phyloP scores from a whole-genome alignment of 2,113 vertebrate genomes.

The Gracilinanus agilis region DNA sequence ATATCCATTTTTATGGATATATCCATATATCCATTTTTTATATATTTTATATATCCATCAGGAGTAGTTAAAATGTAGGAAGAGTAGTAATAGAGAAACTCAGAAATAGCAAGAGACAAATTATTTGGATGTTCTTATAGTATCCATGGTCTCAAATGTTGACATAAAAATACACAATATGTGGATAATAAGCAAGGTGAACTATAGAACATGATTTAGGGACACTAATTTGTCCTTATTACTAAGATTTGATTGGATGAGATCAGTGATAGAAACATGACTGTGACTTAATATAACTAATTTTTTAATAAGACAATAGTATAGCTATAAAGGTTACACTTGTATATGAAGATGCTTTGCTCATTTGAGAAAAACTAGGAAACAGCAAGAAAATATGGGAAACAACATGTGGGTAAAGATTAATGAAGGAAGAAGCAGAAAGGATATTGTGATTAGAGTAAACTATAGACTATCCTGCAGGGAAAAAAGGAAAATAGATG shows the following conservation, averaged over 20 bases:
- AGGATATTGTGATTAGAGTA: no score
- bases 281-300: not conserved
- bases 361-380: not conserved
- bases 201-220: not conserved
- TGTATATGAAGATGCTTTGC: not conserved
- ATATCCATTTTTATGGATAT: no score
- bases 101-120: not conserved
- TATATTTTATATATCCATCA: not conserved
- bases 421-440: no score
- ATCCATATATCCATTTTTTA: no score
- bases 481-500: no score
- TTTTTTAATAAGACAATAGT: not conserved
- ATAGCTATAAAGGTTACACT: not conserved
- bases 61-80: not conserved
- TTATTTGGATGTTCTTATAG: not conserved
- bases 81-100: not conserved
- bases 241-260: not conserved
- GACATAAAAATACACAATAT: not conserved
- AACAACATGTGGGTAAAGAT: no score
- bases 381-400: not conserved
- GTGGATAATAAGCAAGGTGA: not conserved
- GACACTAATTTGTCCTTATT: not conserved
- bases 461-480: no score
- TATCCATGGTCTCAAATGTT: not conserved
- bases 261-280: not conserved